phyloP scores from a whole-genome alignment of 2,888 invertebrate genomes.

The Helleia helle region DNA sequence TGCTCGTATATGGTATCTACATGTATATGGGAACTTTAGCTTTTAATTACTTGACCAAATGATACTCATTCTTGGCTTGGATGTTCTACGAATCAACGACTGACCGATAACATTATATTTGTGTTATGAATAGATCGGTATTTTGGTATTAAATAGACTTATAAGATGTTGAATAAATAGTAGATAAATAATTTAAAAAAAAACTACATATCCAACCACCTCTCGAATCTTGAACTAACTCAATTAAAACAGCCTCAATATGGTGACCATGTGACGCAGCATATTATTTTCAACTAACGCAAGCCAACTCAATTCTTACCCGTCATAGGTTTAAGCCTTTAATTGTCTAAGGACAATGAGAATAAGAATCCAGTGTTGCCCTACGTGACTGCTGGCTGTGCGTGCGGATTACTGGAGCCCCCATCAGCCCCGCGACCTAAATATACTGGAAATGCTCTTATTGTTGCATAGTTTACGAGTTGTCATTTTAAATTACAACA shows the following conservation, averaged over 20 bases:
- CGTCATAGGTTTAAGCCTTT: constrained; percentile 14
- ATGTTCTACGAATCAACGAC: no score
- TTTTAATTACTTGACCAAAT: no score
- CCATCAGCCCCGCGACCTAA: constrained; percentile 21
- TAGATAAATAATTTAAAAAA: not conserved
- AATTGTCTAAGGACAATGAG: constrained; percentile 15
- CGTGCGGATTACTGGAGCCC: constrained; percentile 28
- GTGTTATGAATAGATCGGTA: no score
- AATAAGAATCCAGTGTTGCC: constrained; percentile 24
- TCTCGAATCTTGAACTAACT: constrained; percentile 10
- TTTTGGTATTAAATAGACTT: no score
- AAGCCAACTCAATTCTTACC: constrained; percentile 8
- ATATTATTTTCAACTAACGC: constrained; percentile 7
- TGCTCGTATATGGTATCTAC: no score
- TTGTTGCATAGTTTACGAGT: not conserved
- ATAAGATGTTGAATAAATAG: no score
- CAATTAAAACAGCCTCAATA: constrained; percentile 10
- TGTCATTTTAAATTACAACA: not conserved
- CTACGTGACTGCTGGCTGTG: constrained; percentile 26
- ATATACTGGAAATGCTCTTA: constrained; percentile 11
- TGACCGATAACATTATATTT: no score
- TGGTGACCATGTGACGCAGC: constrained; percentile 11
- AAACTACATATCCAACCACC: not conserved
- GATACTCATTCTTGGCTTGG: no score
- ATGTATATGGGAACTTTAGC: no score